These are phyloP conservation scores for Chelonus formosanus DNA, from an alignment of 2,888 invertebrate genomes.

Conservation along the genomic window DNA sequence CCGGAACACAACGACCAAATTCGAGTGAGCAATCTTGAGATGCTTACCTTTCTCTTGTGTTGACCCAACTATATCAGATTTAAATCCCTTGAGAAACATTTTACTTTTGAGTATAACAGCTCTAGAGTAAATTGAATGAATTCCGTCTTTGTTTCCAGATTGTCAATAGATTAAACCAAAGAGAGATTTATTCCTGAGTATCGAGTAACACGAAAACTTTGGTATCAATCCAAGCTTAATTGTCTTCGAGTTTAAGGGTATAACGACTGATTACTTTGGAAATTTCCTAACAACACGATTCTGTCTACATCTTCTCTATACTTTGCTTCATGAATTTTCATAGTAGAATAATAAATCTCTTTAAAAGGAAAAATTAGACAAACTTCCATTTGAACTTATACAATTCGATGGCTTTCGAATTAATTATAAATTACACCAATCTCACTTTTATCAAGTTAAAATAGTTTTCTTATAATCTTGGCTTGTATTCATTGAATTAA, in stretches of 20 bases:
- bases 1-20: constrained; percentile 4
- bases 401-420: background rate
- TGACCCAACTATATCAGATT: constrained; percentile 2
- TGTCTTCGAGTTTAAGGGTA: background rate
- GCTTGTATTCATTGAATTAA: too few relatives aligned
- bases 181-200: background rate
- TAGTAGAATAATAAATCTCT: constrained; percentile 6
- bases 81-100: too few relatives aligned
- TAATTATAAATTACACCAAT: background rate
- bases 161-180: too few relatives aligned
- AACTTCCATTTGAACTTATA: background rate
- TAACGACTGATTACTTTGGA: constrained; percentile 7
- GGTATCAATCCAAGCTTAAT: constrained; percentile 9
- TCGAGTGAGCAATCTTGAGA: constrained; percentile 21
- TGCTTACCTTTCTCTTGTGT: constrained; percentile 7
- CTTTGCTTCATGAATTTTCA: constrained; percentile 17
- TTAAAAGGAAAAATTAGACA: background rate
- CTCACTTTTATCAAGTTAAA: too few relatives aligned
- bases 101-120: background rate
- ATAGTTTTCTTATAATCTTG: too few relatives aligned
- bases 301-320: background rate
- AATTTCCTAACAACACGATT: constrained; percentile 3
- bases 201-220: constrained; percentile 11
- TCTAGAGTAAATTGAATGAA: too few relatives aligned
- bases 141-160: too few relatives aligned